phyloP scores from a whole-genome alignment of 2,113 vertebrate species.

The Talpa occidentalis region DNA sequence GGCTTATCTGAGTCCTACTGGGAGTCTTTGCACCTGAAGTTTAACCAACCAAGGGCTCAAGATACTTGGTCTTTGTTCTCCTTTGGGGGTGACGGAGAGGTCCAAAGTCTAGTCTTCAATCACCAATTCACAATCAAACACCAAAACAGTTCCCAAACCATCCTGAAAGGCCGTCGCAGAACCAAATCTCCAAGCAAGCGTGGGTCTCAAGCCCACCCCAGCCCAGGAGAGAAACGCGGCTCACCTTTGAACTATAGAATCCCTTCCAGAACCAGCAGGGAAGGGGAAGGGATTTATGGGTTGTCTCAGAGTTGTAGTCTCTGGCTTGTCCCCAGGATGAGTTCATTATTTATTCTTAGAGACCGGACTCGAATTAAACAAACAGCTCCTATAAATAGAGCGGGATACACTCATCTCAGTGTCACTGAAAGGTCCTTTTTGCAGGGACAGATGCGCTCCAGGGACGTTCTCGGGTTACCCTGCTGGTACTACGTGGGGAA shows the following conservation, averaged over 20 bases:
- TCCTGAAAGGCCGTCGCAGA: not conserved
- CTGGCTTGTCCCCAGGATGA: conserved; percentile 82
- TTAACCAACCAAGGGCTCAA: conserved; percentile 13
- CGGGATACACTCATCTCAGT: conserved; percentile 71
- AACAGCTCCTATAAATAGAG: conserved; percentile 84
- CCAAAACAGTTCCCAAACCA: not conserved
- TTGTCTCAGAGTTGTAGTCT: conserved; percentile 55
- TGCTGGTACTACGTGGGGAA: not conserved
- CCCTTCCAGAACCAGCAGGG: conserved; percentile 38
- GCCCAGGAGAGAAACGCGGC: not conserved
- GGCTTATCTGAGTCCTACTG: not conserved
- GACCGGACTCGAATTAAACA: conserved; percentile 84
- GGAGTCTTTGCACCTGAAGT: conserved; percentile 53
- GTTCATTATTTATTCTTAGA: conserved; percentile 86
- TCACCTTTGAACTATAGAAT: conserved; percentile 23
- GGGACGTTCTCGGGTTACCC: conserved; percentile 50
- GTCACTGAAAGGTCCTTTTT: conserved; percentile 76
- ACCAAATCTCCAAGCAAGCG: not conserved
- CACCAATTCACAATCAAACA: not conserved
- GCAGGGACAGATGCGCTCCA: conserved; percentile 54
- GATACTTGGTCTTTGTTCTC: not conserved
- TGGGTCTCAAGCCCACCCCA: not conserved
- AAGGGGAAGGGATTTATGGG: conserved; percentile 61
- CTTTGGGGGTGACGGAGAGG: not conserved
- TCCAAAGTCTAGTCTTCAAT: not conserved